phyloP scores from a whole-genome alignment of 2,113 vertebrate species.

The Machaerirhynchus nigripectus region DNA sequence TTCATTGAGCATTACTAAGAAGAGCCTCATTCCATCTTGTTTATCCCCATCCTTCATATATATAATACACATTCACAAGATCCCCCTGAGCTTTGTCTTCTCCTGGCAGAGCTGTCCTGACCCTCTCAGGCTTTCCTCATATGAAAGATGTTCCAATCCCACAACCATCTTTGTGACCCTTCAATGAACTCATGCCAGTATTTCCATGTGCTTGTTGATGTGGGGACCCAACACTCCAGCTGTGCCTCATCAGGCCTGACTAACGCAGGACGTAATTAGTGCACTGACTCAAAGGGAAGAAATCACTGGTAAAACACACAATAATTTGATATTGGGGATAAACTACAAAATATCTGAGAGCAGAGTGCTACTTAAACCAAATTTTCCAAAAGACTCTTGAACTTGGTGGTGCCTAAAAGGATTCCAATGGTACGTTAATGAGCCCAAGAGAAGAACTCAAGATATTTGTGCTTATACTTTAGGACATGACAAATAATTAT shows the following conservation, averaged over 20 bases:
- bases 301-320: background rate
- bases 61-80: background rate
- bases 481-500: background rate
- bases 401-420: background rate
- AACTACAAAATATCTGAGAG: background rate
- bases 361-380: background rate
- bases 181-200: background rate
- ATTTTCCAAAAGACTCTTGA: background rate
- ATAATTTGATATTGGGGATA: background rate
- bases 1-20: background rate
- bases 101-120: background rate
- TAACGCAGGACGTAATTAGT: rapidly evolving
- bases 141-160: background rate
- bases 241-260: background rate
- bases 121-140: background rate
- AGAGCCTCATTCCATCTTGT: background rate
- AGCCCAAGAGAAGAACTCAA: background rate
- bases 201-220: background rate
- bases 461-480: background rate
- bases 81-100: background rate
- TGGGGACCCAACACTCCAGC: background rate
- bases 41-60: background rate
- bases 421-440: background rate
- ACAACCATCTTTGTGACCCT: background rate
- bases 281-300: background rate